Conservation (phyloP, 2,113 vertebrate species). For the Chlorodrepanis virens region DNA sequence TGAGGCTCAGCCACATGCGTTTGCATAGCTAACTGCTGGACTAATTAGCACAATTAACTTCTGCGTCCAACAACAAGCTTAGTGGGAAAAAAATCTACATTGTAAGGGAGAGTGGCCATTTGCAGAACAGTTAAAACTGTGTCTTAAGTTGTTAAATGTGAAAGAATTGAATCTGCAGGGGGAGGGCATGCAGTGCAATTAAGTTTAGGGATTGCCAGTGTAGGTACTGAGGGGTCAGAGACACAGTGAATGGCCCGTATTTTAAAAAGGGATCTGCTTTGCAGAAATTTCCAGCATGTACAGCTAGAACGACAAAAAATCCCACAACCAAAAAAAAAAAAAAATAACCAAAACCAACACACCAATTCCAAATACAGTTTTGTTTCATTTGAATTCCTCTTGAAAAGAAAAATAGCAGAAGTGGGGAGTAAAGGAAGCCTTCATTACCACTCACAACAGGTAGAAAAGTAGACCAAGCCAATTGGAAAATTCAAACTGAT, state of each 20-base stretch:
- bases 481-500: background rate
- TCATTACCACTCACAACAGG: background rate
- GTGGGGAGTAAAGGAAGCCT: background rate
- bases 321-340: background rate
- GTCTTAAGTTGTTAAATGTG: background rate
- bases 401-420: background rate
- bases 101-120: background rate
- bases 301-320: too few relatives aligned
- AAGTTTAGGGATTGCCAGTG: background rate
- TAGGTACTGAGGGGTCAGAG: background rate
- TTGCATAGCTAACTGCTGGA: background rate
- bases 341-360: background rate
- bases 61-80: background rate
- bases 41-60: background rate
- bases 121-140: background rate
- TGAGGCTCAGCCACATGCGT: background rate
- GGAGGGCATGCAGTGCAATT: background rate
- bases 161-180: background rate
- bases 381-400: background rate
- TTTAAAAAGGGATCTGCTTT: background rate
- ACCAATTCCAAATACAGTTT: background rate
- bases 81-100: background rate
- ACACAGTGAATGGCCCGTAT: background rate
- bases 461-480: background rate
- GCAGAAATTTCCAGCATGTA: background rate